These are phyloP conservation scores for Enteromius anoplus DNA, from an alignment of 2,797 vertebrate genomes.

Conservation along the genomic window DNA sequence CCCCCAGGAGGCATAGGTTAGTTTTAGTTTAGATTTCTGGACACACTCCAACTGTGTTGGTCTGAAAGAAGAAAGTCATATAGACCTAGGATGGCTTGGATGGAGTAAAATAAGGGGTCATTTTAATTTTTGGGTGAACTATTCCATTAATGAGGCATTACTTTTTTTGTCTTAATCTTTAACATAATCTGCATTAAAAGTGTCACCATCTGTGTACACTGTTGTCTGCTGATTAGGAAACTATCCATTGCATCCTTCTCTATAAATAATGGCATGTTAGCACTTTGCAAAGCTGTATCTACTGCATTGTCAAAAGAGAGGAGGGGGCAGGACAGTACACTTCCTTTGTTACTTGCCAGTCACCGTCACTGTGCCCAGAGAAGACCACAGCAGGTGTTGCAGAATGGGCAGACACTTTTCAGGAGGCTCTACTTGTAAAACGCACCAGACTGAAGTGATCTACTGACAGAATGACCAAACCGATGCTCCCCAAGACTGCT, in stretches of 20 bases:
- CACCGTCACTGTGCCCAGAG: constrained; percentile 36
- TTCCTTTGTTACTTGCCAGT: constrained; percentile 58
- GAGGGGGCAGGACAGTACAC: constrained; percentile 54
- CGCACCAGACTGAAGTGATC: constrained; percentile 23
- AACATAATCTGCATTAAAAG: constrained; percentile 52
- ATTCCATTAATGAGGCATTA: background rate
- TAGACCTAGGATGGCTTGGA: background rate
- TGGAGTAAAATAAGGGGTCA: background rate
- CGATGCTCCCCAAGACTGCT: constrained; percentile 70
- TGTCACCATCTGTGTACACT: constrained; percentile 59
- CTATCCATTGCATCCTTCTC: constrained; percentile 72
- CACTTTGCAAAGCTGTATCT: constrained; percentile 22
- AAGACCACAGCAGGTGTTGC: constrained; percentile 52
- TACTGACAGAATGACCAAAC: constrained; percentile 71
- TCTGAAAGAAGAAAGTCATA: too few species aligned
- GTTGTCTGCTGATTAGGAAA: constrained; percentile 73
- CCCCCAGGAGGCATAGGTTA: too few species aligned
- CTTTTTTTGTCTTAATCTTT: constrained; percentile 38
- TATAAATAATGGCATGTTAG: constrained; percentile 76
- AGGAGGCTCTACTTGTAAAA: constrained; percentile 32
- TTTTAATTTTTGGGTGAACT: background rate
- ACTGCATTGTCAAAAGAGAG: constrained; percentile 35
- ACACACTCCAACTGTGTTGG: too few species aligned
- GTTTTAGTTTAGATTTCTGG: too few species aligned
- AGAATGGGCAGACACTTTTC: constrained; percentile 24